Evolutionary conservation across 2,888 invertebrate species (phyloP), one percentile per base, ranked within the genome.

Genomic region (Drosophila longiperda): DNA sequence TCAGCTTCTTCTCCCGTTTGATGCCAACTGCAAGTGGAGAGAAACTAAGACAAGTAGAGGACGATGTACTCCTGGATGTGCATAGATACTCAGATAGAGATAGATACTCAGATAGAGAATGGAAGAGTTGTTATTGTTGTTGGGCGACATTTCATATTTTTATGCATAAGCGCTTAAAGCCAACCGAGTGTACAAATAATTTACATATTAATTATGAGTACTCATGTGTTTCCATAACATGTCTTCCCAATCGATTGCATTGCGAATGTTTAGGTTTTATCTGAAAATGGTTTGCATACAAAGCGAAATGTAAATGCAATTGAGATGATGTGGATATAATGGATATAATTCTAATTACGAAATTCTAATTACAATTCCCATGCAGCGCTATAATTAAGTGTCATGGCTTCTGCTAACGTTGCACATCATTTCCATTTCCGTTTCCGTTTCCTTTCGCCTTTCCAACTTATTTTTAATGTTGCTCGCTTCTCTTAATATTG

Each of bases 111-210:
- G 40, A 42, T 50, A 42, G 49, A 42, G 59, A 63, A 32, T 26
- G 17, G 5, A 36, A 54, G 11, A 36, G 17, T 36, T 57, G 32
- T 62, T 70, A 52, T 53, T 50, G 53, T 33, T 55, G 53, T 26
- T 26, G 40, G 26, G 32, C 36, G 36, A 26, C 59, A 60, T 75
- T 80, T 75, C 66, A 81, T 82, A 54, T 78, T 74, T 80, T 63
- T 74, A 86, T 83, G 89, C 72, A 86, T 64, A 73, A 85, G 62
- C 72, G 72, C 87, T 89, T 87, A 89, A 87, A 83, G 82, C 82
- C 82, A 87, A 66, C 77, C 52, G 81, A 78, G 67, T 75, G 68
- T 75, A 79, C 85, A 75, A 81, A 79, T 75, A 72, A 85, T 85
- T 85, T 80, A 69, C 83, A 83, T 77, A 85, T 68, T 73, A 81